A percentile compares a stretch with the other conserved stretches of the same genome.
phyloP scores from a whole-genome alignment of 2,113 vertebrate species.

The Cervus canadensis region DNA sequence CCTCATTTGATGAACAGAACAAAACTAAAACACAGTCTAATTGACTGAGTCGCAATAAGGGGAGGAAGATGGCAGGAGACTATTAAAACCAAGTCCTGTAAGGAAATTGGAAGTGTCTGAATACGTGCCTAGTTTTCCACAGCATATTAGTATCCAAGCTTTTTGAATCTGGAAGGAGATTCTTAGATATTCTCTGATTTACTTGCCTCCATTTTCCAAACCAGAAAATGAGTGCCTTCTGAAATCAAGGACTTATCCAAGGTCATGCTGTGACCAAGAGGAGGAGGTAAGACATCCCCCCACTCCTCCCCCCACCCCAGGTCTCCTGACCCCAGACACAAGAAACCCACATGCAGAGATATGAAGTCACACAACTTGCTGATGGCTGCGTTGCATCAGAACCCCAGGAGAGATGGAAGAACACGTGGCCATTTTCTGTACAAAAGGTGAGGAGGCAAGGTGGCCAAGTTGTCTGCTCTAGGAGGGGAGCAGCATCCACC shows the following conservation, averaged over 20 bases:
- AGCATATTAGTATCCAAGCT: not conserved
- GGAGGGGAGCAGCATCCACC: not conserved
- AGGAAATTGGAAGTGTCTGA: not conserved
- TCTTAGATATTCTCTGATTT: not conserved
- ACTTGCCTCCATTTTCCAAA: not conserved
- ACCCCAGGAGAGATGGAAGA: not conserved
- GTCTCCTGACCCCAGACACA: not conserved
- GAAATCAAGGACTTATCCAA: not conserved
- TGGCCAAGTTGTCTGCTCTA: not conserved
- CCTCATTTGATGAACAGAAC: conserved; percentile 64
- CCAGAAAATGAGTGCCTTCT: not conserved
- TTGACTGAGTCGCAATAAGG: conserved; percentile 25
- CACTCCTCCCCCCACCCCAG: fast-evolving
- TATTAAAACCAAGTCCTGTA: conserved; percentile 6
- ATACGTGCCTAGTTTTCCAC: not conserved
- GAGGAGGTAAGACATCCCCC: not conserved
- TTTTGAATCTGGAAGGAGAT: not conserved
- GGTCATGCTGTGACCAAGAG: not conserved
- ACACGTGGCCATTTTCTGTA: not conserved
- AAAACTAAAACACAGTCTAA: conserved; percentile 57
- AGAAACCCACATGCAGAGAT: not conserved
- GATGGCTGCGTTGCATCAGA: not conserved
- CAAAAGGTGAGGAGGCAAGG: not conserved
- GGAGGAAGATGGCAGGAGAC: not conserved
- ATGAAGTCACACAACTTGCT: not conserved